Percentiles rank a stretch among this genome's conserved stretches.
These are phyloP conservation scores for Scaptomyza tumidula DNA, from an alignment of 2,888 invertebrate genomes.

Conservation along the genomic window DNA sequence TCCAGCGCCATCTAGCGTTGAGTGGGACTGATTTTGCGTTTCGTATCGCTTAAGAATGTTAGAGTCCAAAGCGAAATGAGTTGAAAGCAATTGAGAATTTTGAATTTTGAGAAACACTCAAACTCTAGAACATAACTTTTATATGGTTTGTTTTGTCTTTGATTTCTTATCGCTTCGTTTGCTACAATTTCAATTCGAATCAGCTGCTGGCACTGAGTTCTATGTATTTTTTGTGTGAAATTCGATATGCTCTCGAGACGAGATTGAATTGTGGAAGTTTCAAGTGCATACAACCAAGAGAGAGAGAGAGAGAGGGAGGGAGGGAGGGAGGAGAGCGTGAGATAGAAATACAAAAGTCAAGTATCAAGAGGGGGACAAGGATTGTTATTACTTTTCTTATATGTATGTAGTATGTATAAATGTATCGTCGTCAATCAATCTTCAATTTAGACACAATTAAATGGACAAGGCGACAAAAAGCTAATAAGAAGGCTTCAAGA, in stretches of 20 bases:
- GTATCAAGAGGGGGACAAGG: conserved; percentile 2
- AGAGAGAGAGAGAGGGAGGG: background rate
- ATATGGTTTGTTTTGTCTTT: background rate
- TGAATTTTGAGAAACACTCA: background rate
- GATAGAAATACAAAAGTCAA: background rate
- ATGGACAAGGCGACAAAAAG: conserved; percentile 15
- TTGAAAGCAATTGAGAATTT: conserved; percentile 23
- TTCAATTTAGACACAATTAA: conserved; percentile 70
- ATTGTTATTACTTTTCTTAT: background rate
- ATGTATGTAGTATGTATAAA: background rate
- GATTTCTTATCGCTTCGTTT: conserved; percentile 19
- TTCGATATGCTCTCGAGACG: conserved; percentile 22
- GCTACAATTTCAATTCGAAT: conserved; percentile 41
- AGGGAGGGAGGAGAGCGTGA: background rate
- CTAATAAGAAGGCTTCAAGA: too few species aligned
- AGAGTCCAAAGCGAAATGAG: conserved; percentile 8
- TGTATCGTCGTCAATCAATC: conserved; percentile 68
- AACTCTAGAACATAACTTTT: background rate
- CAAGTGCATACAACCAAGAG: conserved; percentile 22
- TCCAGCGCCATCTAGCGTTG: conserved; percentile 24
- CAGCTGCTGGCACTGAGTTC: conserved; percentile 9
- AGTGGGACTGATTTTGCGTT: background rate
- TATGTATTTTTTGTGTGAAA: conserved; percentile 32
- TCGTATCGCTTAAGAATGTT: conserved; percentile 1
- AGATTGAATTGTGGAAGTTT: conserved; percentile 30